These are phyloP conservation scores for Macrotis lagotis DNA, from an alignment of 2,113 vertebrate species.

Conservation along the genomic window DNA sequence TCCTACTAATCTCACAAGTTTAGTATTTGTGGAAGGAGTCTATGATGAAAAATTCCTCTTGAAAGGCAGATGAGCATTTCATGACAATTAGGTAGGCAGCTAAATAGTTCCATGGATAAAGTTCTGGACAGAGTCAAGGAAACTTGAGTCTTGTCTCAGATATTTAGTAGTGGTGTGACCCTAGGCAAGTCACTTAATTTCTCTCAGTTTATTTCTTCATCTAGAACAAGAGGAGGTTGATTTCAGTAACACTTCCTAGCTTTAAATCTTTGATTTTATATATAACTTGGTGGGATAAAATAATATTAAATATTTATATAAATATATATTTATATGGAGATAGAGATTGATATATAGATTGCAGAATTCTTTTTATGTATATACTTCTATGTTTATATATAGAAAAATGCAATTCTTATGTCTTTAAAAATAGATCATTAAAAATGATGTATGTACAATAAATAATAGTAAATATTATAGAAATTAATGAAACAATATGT, in stretches of 20 bases:
- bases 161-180: not conserved
- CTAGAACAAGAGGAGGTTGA: not conserved
- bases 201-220: not conserved
- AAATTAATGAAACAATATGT: not conserved
- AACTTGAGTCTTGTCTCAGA: not conserved
- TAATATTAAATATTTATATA: not conserved
- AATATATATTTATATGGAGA: not conserved
- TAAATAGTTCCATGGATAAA: not conserved
- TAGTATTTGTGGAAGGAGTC: not conserved
- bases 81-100: not conserved
- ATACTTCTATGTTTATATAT: not conserved
- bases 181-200: not conserved
- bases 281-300: not conserved
- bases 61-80: not conserved
- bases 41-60: not conserved
- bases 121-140: not conserved
- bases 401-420: not conserved
- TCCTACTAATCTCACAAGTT: not conserved
- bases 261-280: not conserved
- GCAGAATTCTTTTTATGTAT: not conserved
- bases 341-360: no score
- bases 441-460: constrained; percentile 11
- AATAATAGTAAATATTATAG: constrained; percentile 4
- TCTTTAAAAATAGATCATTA: constrained; percentile 4
- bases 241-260: not conserved